Evolutionary conservation across 2,888 invertebrate genomes (phyloP), one percentile per base, ranked within the genome.

Genomic region (Proisotoma minuta): DNA sequence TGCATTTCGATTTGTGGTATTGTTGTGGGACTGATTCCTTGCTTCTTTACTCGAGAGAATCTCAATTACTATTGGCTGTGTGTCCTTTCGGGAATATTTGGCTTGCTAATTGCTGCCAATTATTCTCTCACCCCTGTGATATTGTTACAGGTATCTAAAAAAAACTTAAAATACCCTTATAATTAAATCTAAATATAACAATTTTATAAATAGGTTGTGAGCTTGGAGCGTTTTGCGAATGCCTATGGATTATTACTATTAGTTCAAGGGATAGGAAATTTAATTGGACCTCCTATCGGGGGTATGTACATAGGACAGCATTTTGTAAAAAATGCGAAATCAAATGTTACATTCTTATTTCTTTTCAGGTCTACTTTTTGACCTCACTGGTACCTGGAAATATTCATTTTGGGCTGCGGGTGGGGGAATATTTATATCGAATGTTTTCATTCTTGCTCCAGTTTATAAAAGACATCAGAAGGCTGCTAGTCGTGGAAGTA

Each of bases 81-180:
- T 59, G 77, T 83, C 0, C 81, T 86, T 0, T 82, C 88, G 24
- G 90, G 88, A n/a, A 83, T 86, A 27, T 95, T 91, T 80, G 94
- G 94, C 1, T 85, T 92, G 69, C 87, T 89, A 78, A 91, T 94
- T 74, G 91, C 92, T 26, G 93, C 92, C 62, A 94, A 94, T 80
- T 95, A 93, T 80, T 87, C 91, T 2, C 83, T 95, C 43, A 91
- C 93, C 23, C 89, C 90, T 75, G 91, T 93, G 75, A 91, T 95
- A 69, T 82, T 94, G 61, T 91, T 94, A 62, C 88, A 94, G 76
- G 83, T 92, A 74, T 53, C 57, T 20, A 10, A 18, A 5, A 5
- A 12, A 51, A 23, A 20, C 23, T n/a, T n/a, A n/a, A n/a, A n/a
- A n/a, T n/a, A 18, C 43, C 20, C 39, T 26, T 24, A 40, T 24